Evolutionary conservation across 2,113 vertebrate genomes (phyloP), one percentile per base, ranked within the genome.

Genomic region (Capricornis sumatraensis): DNA sequence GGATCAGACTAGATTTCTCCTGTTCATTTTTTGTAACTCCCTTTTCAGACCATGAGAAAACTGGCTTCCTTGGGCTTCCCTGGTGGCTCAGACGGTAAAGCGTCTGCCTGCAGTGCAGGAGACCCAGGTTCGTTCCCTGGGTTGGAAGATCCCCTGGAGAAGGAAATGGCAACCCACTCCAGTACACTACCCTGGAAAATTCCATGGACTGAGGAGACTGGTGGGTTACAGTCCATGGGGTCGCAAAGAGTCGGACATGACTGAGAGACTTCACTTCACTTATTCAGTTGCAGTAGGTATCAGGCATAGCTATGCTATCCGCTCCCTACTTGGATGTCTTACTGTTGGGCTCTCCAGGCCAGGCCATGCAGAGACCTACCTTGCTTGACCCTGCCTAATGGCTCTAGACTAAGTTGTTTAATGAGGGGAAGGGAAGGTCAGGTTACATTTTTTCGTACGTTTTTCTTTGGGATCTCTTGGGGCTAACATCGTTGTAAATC

Each of bases 391-490:
- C 19, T 87, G 16, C 25, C 33, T 90, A 84, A 43, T 55, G 28
- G 30, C 28, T 79, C 82, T 86, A 36, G 47, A 91, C 60, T 40
- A 71, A 95, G 55, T 17, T 97, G 14, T 84, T 97, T 55, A 58
- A 7, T 10, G 23, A 86, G 33, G 89, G 57, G 13, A 53, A 95
- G 7, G 30, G 10, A 43, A 64, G 62, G 45, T 45, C 16, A 89
- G 2, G 3, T 43, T 74, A 89, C 30, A 2, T 76, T 85, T 89
- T 76, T n/a, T 47, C 1, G 1, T 82, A 28, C 50, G 27, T 88
- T 90, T 94, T 95, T 71, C 30, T 64, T 86, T 95, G 81, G 23
- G 15, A 36, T 85, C 74, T 87, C 40, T 97, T 57, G n/a, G 40
- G 6, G 13, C 36, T 85, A 53, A 43, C 4, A 82, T n/a, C 5